These are phyloP conservation scores for Paradoxurus hermaphroditus DNA, from an alignment of 2,113 vertebrate species.

Conservation along the genomic window DNA sequence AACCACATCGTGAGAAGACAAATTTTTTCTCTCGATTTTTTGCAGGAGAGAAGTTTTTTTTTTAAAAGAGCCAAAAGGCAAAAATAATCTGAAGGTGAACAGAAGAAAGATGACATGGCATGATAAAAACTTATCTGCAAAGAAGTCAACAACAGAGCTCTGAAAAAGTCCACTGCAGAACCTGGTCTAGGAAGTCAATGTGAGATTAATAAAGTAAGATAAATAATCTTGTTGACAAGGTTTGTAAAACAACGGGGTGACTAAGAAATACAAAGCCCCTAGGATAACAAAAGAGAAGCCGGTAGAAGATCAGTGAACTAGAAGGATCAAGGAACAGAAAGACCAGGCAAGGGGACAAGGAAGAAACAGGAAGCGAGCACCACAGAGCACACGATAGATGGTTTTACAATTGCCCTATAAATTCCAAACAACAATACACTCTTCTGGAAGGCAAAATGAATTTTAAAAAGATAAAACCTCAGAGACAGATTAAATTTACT, in stretches of 20 bases:
- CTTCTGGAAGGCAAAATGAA: constrained; percentile 34
- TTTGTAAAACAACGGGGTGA: neutral
- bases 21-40: neutral
- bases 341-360: neutral
- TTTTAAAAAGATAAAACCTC: constrained; percentile 42
- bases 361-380: neutral
- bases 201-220: neutral
- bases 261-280: neutral
- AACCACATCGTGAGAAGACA: neutral
- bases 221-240: neutral
- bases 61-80: neutral
- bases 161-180: neutral
- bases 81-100: neutral
- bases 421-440: neutral
- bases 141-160: neutral
- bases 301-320: neutral
- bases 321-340: neutral
- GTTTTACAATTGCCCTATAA: neutral
- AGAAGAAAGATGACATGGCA: neutral
- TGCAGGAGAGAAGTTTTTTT: neutral
- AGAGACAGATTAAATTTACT: constrained; percentile 33
- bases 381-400: fast-evolving
- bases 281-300: neutral
- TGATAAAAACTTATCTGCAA: neutral
- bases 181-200: neutral